Evolutionary conservation across 1,140 invertebrate genomes (phyloP).

Genomic region (Cyrtorhinus lividipennis): DNA sequence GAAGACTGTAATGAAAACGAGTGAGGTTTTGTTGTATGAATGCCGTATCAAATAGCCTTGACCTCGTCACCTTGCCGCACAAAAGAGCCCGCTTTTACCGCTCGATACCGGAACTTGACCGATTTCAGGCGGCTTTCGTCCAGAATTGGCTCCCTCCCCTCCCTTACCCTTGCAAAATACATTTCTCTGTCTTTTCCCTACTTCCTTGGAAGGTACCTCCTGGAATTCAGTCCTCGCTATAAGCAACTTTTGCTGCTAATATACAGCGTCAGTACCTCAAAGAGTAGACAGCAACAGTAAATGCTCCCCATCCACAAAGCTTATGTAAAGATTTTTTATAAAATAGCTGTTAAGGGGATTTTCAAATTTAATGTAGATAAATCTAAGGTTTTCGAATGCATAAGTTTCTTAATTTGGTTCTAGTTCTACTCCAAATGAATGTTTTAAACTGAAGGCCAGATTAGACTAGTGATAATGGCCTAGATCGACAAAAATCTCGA

Average conservation of each 20-base stretch:
- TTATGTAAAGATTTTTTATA: neutral
- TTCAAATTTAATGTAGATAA: too few relatives aligned
- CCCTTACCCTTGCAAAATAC: neutral
- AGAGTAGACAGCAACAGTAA: too few relatives aligned
- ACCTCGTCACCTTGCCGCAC: neutral
- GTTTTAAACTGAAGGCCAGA: too few relatives aligned
- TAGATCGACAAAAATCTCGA: too few relatives aligned
- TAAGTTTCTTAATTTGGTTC: too few relatives aligned
- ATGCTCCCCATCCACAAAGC: neutral
- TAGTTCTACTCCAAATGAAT: too few relatives aligned
- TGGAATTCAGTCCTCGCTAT: neutral
- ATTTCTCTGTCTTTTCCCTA: neutral
- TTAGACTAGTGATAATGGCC: too few relatives aligned
- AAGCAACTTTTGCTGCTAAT: too few relatives aligned
- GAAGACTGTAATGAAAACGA: conserved; percentile 2
- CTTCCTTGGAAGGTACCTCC: neutral
- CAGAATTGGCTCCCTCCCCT: neutral
- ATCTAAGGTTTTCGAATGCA: too few relatives aligned
- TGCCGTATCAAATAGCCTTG: conserved; percentile 9
- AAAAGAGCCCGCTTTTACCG: neutral
- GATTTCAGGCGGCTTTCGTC: neutral
- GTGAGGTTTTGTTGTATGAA: conserved; percentile 8
- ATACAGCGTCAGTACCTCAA: too few relatives aligned
- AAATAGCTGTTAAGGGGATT: neutral
- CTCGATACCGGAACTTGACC: conserved; percentile 9